Evolutionary conservation across 2,113 vertebrate genomes (phyloP).

Genomic region (Numenius arquata): DNA sequence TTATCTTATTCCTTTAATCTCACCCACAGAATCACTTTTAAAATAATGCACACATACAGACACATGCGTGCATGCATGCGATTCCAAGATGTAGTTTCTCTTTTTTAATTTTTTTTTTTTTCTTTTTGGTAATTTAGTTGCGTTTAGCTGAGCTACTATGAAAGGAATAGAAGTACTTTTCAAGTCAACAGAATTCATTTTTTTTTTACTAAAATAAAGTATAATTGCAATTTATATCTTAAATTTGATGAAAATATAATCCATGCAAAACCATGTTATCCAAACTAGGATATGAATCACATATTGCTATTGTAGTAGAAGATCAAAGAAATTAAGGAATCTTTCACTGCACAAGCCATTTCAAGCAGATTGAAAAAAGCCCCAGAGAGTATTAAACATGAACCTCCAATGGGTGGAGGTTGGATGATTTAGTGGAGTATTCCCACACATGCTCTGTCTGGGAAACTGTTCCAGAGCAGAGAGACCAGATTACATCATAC

Average conservation of each 20-base stretch:
- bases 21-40: not conserved
- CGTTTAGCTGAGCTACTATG: not conserved
- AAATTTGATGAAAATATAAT: not conserved
- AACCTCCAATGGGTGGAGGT: not conserved
- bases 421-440: not conserved
- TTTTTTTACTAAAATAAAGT: not conserved
- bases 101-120: not conserved
- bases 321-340: not conserved
- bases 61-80: not conserved
- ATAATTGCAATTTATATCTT: not conserved
- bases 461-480: not conserved
- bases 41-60: not conserved
- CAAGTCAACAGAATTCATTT: not conserved
- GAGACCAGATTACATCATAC: not conserved
- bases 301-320: not conserved
- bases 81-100: not conserved
- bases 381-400: not conserved
- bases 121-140: not conserved
- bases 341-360: not conserved
- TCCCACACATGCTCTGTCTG: not conserved
- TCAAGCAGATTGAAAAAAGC: not conserved
- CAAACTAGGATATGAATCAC: not conserved
- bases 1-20: not conserved
- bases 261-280: not conserved
- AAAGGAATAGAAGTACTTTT: not conserved